Conservation (phyloP, 1,140 invertebrate genomes). For the Zaprionus capensis region DNA sequence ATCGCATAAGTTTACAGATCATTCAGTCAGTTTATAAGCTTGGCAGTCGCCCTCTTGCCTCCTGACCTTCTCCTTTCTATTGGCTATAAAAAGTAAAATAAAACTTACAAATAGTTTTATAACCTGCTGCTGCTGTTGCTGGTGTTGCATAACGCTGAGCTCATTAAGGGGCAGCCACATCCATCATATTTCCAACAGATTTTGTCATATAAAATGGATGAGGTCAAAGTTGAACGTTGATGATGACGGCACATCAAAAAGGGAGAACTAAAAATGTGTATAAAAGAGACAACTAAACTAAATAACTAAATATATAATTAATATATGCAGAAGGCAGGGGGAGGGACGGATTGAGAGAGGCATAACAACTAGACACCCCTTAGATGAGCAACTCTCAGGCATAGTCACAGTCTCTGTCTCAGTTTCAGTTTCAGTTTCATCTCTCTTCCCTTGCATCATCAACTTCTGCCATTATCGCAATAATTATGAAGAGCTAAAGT, state of each 20-base stretch:
- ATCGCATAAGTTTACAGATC: background rate
- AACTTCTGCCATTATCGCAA: constrained; percentile 63
- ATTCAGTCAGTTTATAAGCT: background rate
- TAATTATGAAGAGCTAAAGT: constrained; percentile 68
- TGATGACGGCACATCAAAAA: constrained; percentile 35
- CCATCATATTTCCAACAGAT: constrained; percentile 13
- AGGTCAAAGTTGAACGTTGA: constrained; percentile 41
- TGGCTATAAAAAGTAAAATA: background rate
- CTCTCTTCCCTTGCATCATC: background rate
- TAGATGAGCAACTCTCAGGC: background rate
- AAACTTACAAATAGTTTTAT: constrained; percentile 1
- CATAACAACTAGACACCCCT: background rate
- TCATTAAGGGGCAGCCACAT: constrained; percentile 21
- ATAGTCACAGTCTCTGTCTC: background rate
- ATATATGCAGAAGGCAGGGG: constrained; percentile 18
- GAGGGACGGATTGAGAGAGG: constrained; percentile 15
- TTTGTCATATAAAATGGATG: constrained; percentile 40
- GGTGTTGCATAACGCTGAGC: constrained; percentile 4
- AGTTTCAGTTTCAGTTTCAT: background rate
- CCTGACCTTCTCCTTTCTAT: background rate
- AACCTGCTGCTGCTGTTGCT: background rate
- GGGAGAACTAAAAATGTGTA: constrained; percentile 5
- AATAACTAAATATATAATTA: constrained; percentile 18
- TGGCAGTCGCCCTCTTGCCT: background rate
- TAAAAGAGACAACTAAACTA: constrained; percentile 11